Evolutionary conservation across 2,888 invertebrate species (phyloP), one percentile per base, ranked within the genome.

Genomic region (Xylota segnis): DNA sequence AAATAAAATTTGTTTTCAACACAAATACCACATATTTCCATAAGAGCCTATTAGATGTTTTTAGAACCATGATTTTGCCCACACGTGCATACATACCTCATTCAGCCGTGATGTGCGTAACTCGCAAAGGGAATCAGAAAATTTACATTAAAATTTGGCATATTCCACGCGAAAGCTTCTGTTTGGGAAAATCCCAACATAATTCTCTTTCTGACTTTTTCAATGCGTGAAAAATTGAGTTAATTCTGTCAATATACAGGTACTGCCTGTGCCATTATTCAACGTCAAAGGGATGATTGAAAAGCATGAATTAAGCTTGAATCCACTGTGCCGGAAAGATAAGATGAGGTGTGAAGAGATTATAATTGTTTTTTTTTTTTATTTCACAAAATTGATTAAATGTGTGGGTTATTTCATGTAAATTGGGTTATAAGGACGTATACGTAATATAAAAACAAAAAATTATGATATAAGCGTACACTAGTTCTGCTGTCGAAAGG

Each of bases 241-340:
- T 47, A 18, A 47, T 47, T 47, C 10, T 23, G 4, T 50, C 5
- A 50, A 23, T 23, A 16, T 0, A 3, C 5, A 45, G 14, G 16
- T 5, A 50, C 50, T 43, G 23, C 4, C 18, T 12, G 18, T 23
- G 23, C 12, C 50, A 50, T 50, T 50, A 50, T 50, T 50, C 50
- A 50, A 50, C 23, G 18, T 50, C 50, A 50, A 50, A 18, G 23
- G 50, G 23, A 23, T 50, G 50, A 50, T 50, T 18, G 50, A 50
- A 18, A 23, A 10, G 18, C 10, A 23, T 10, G 50, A 5, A 10
- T 23, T 23, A 9, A 5, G 18, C 7, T 12, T 10, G 23, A 50
- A 50, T 50, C 12, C 50, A 18, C 50, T 10, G 50, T 23, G 18
- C 1, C 2, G 10, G 12, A 50, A 16, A 23, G 16, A 50, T 50